Evolutionary conservation across 2,797 vertebrate species (phyloP), one percentile per base, ranked within the genome.

Genomic region (Enteromius viviparus): DNA sequence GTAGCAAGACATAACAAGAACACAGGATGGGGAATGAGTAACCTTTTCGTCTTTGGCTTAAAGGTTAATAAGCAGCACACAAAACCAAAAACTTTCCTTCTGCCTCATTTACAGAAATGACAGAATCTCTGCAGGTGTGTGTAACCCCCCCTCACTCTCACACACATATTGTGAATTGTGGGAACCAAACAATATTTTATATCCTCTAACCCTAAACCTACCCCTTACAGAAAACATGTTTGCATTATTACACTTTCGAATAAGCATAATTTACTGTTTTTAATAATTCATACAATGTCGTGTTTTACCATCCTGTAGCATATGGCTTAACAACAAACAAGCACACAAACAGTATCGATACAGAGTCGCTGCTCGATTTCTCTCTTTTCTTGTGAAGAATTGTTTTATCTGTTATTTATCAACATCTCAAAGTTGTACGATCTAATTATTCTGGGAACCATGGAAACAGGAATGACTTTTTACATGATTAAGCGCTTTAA

Each of bases 41-140:
- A 92, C 92, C 91, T 93, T 93, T 93, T 91, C 89, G 91, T 89
- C 87, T 80, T 76, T 79, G 85, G 88, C 88, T 91, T 84, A 93
- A 93, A 93, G 91, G 92, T 93, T 93, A 92, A 93, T 90, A 92
- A 92, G 91, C 86, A 88, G 81, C 86, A 89, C 87, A 89, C 89
- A 89, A 89, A 91, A 80, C 87, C 80, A 21, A 78, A 72, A 85
- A 82, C 84, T 89, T 83, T 80, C 71, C 42, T 34, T 65, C 34
- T 21, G 77, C 85, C 87, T 90, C 84, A 89, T 90, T 91, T 89
- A 78, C 82, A 88, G 71, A 83, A 66, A 65, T 47, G 45, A 71
- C 60, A 81, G 26, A 26, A 68, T 53, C 69, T 29, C 49, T 26
- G 72, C 49, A 14, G 62, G 32, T 65, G 29, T 81, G 26, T 47